Conservation (phyloP, 1,140 invertebrate species). For the Cephus cinctus region DNA sequence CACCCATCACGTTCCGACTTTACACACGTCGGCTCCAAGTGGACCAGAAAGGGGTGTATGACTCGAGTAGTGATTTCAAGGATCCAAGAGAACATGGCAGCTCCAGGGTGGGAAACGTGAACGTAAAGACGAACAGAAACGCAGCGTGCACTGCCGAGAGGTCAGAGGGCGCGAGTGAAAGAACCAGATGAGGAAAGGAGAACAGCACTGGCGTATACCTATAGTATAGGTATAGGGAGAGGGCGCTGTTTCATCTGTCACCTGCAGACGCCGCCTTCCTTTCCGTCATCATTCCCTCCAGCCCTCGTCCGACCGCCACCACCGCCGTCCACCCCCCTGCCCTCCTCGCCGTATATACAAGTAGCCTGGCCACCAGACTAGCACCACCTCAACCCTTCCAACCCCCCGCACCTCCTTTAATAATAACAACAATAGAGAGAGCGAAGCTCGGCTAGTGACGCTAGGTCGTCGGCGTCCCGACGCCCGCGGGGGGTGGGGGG, state of each 20-base stretch:
- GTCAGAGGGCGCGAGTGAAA: slow-evolving; percentile 3
- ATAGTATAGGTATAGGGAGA: slow-evolving; percentile 21
- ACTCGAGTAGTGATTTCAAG: slow-evolving; percentile 19
- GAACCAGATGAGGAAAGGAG: slow-evolving; percentile 27
- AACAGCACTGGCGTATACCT: slow-evolving; percentile 4
- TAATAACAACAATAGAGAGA: slow-evolving; percentile 55
- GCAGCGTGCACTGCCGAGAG: slow-evolving; percentile 5
- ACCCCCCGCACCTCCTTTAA: slow-evolving; percentile 41
- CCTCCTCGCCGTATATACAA: no score
- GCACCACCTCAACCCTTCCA: background rate
- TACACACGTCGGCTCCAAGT: no score
- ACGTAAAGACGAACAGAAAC: slow-evolving; percentile 7
- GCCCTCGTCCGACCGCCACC: slow-evolving; percentile 26
- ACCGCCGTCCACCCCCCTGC: background rate
- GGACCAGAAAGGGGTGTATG: no score
- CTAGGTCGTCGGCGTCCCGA: slow-evolving; percentile 38
- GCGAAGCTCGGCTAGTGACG: slow-evolving; percentile 37
- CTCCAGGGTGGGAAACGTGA: no score
- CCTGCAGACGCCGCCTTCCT: slow-evolving; percentile 57
- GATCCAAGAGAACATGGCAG: slow-evolving; percentile 17
- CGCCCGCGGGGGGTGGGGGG: slow-evolving; percentile 13
- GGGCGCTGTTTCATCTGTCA: slow-evolving; percentile 54
- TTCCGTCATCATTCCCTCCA: slow-evolving; percentile 49
- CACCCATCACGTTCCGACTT: no score
- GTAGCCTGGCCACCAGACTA: slow-evolving; percentile 18